Evolutionary conservation across 2,888 invertebrate species (phyloP), one percentile per base, ranked within the genome.

Genomic region (Thymelicus acteon): DNA sequence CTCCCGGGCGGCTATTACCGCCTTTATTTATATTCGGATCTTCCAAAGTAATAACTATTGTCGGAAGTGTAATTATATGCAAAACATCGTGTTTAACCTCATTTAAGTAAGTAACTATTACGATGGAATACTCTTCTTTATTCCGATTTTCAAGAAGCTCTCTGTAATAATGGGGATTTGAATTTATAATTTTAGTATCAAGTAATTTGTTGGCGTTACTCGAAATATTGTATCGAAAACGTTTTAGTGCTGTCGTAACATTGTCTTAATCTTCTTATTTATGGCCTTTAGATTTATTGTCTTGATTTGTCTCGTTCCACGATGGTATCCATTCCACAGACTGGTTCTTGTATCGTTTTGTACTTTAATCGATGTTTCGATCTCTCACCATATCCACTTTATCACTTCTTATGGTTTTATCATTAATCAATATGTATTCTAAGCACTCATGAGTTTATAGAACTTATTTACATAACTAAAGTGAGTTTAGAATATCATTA

Each of bases 271-370:
- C 63, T 31, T 63, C 40, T 71, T 69, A 71, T 69, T 73, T 75
- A 69, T 71, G 66, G 62, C 24, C 48, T 65, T 68, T 65, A 70
- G 63, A 61, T 73, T 74, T 73, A 75, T 73, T 7, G 57, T 60
- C 52, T 67, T 62, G 65, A 63, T 71, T 67, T 54, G 52, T 60
- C 48, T 69, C 60, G 58, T 39, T 58, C 58, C 2, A 8, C 31
- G 68, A 67, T 71, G 15, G 47, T 69, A 71, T 69, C 63, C 63
- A 52, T 39, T 72, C 69, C 52, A 39, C 39, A 44, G 63, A 73
- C 72, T 58, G 72, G 72, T 70, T 67, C 37, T 60, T 47, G 68
- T 47, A 47, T 19, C 40, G 48, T 69, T 63, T 63, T 69, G 48
- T 58, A 63, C 48, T 48, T 31, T 19, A 48, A 63, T 63, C 69